These are phyloP conservation scores for Acrobasis repandana DNA, from an alignment of 2,888 invertebrate genomes.

Conservation along the genomic window DNA sequence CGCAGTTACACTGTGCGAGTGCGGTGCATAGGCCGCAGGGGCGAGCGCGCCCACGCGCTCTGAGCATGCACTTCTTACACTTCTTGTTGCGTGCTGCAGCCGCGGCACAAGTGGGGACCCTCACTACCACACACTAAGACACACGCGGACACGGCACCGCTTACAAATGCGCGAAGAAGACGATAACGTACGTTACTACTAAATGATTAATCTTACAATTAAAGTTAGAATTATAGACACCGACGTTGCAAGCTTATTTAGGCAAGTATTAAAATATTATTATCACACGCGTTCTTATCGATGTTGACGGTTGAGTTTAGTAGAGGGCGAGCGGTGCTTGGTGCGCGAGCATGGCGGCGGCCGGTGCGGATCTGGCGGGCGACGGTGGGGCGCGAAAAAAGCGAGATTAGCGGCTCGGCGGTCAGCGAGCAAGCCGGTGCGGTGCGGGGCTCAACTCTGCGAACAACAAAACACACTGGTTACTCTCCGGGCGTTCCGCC, in stretches of 20 bases:
- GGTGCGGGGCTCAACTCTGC: conserved; percentile 82
- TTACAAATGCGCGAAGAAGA: conserved; percentile 48
- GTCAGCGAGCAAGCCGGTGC: conserved; percentile 81
- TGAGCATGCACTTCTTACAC: conserved; percentile 67
- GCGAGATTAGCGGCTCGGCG: conserved; percentile 82
- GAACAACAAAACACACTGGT: conserved; percentile 83
- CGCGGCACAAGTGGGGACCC: conserved; percentile 51
- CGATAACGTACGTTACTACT: conserved; percentile 50
- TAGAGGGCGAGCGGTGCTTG: conserved; percentile 80
- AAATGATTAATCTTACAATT: conserved; percentile 75
- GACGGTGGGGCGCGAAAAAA: conserved; percentile 80
- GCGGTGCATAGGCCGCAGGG: conserved; percentile 77
- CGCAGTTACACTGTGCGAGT: conserved; percentile 75
- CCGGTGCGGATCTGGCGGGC: conserved; percentile 74
- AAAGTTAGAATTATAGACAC: conserved; percentile 79
- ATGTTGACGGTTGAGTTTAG: conserved; percentile 80
- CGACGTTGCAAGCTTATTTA: conserved; percentile 81
- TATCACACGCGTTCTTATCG: conserved; percentile 81
- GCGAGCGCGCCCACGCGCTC: conserved; percentile 76
- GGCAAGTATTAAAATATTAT: conserved; percentile 78
- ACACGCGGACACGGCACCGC: conserved; percentile 63
- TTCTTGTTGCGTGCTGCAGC: conserved; percentile 43
- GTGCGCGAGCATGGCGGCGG: conserved; percentile 77
- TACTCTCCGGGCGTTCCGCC: conserved; percentile 75
- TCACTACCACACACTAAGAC: conserved; percentile 66